Conservation (phyloP, 2,113 vertebrate genomes). For the Paedocypris sp. region DNA sequence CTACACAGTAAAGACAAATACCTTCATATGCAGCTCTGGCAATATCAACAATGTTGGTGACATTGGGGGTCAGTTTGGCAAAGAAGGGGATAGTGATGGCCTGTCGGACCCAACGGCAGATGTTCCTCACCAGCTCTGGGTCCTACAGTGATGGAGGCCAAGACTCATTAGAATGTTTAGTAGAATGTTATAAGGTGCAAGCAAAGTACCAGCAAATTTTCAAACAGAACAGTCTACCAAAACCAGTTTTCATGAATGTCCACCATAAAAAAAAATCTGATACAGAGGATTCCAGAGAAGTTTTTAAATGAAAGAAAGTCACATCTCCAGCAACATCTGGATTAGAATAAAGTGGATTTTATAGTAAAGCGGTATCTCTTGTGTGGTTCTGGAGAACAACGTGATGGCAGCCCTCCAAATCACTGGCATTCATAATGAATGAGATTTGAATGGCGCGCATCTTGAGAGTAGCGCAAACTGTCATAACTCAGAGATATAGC, state of each 20-base stretch:
- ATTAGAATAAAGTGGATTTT: constrained; percentile 16
- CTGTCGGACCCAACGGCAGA: constrained; percentile 90
- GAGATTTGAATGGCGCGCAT: constrained; percentile 33
- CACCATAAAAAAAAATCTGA: background rate
- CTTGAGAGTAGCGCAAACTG: constrained; percentile 29
- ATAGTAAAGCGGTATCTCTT: constrained; percentile 8
- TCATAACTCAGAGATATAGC: constrained; percentile 31
- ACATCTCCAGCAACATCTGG: constrained; percentile 6
- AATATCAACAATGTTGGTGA: constrained; percentile 86
- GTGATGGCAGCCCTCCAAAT: constrained; percentile 25
- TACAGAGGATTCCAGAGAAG: background rate
- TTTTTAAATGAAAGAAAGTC: background rate
- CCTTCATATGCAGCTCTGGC: constrained; percentile 80
- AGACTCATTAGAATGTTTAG: background rate
- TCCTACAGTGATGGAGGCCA: constrained; percentile 46
- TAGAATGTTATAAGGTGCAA: no score
- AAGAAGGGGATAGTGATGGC: constrained; percentile 86
- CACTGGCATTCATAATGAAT: constrained; percentile 37
- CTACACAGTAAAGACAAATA: constrained; percentile 35
- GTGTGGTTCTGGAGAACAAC: constrained; percentile 17
- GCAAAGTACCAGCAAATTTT: no score
- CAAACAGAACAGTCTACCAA: no score
- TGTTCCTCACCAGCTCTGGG: constrained; percentile 78
- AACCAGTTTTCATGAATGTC: background rate
- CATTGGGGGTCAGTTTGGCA: constrained; percentile 95